These are phyloP conservation scores for Chunga burmeisteri DNA, from an alignment of 2,113 vertebrate species.

Conservation along the genomic window DNA sequence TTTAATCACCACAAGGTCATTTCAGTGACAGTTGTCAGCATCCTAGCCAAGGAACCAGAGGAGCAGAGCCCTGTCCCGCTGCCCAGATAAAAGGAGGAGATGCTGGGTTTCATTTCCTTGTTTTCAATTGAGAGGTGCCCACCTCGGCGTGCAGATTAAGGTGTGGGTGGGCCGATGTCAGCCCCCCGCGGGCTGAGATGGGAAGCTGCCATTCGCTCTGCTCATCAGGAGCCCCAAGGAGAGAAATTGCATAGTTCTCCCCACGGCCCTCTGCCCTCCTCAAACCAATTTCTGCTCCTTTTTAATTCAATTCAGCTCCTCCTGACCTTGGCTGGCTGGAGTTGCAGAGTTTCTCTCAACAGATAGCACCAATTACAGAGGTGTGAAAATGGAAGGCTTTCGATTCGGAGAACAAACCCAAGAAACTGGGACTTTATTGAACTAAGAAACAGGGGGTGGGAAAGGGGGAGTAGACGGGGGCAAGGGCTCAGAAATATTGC, in stretches of 20 bases:
- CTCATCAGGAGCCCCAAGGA: constrained; percentile 45
- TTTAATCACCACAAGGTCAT: constrained; percentile 55
- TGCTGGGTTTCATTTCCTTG: constrained; percentile 48
- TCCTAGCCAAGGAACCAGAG: neutral
- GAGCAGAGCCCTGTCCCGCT: neutral
- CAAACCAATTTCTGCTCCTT: constrained; percentile 71
- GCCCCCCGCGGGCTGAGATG: neutral
- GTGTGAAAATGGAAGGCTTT: constrained; percentile 78
- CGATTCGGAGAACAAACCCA: constrained; percentile 62
- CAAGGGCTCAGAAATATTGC: neutral
- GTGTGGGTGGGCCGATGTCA: neutral
- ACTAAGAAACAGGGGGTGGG: constrained; percentile 38
- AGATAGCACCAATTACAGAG: constrained; percentile 79
- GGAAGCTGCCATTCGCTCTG: neutral
- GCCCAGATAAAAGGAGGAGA: constrained; percentile 51
- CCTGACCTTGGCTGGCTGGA: constrained; percentile 71
- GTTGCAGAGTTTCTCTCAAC: constrained; percentile 73
- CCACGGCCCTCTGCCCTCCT: constrained; percentile 49
- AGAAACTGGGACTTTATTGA: constrained; percentile 59
- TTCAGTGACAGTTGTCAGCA: constrained; percentile 31
- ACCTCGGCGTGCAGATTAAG: constrained; percentile 9
- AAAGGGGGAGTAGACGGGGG: neutral
- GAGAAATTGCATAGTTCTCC: constrained; percentile 53
- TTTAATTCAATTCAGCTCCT: constrained; percentile 76
- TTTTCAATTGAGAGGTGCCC: constrained; percentile 46